These are phyloP conservation scores for Sakesphorus luctuosus DNA, from an alignment of 2,113 vertebrate species.

Conservation along the genomic window DNA sequence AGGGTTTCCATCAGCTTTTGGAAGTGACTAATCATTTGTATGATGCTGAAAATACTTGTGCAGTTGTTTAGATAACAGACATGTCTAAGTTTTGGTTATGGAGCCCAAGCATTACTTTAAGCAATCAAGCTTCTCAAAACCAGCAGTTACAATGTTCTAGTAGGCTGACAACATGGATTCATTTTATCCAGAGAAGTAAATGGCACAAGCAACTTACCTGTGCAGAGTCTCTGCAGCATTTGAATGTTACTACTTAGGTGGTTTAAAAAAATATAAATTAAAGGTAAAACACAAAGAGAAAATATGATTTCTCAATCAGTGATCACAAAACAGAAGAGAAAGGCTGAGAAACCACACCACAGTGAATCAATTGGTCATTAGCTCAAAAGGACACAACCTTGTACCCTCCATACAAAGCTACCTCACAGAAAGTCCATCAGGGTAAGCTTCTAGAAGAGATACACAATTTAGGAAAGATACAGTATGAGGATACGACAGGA, in stretches of 20 bases:
- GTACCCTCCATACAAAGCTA: background rate
- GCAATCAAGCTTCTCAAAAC: background rate
- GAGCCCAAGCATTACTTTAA: background rate
- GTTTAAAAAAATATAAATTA: background rate
- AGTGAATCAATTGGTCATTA: background rate
- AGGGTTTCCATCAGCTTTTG: background rate
- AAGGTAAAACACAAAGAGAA: background rate
- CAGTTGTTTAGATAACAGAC: background rate
- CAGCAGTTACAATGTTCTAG: background rate
- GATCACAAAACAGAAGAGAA: background rate
- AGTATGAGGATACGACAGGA: background rate
- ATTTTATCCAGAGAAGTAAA: background rate
- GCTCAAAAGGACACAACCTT: background rate
- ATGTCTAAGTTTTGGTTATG: background rate
- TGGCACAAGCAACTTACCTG: slow-evolving; percentile 39
- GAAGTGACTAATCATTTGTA: background rate
- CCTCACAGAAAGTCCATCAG: background rate
- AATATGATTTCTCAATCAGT: background rate
- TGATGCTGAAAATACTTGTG: background rate
- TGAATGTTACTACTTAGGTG: background rate
- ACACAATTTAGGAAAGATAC: background rate
- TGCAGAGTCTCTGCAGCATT: background rate
- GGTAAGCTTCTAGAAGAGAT: background rate
- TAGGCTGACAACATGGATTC: slow-evolving; percentile 23
- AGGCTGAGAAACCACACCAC: background rate